These are phyloP conservation scores for Eulemur macaco DNA, from an alignment of 2,113 vertebrate species.

Conservation along the genomic window DNA sequence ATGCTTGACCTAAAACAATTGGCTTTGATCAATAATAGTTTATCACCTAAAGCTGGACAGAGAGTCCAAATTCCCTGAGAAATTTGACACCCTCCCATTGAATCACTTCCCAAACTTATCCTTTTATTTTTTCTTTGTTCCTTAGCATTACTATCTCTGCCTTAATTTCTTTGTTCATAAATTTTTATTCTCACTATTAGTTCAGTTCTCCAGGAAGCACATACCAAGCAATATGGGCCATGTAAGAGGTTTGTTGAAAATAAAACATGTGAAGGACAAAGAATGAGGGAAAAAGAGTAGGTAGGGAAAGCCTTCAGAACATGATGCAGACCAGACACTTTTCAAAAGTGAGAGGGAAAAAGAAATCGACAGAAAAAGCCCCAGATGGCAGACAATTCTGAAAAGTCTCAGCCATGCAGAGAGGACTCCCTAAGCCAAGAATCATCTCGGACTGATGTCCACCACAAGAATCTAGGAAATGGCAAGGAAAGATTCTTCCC, in stretches of 20 bases:
- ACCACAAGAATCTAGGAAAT: not conserved
- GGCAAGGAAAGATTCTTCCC: not conserved
- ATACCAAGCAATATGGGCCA: not conserved
- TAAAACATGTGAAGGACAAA: not conserved
- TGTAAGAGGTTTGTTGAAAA: not conserved
- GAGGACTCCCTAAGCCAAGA: not conserved
- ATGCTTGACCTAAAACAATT: not conserved
- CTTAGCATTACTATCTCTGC: not conserved
- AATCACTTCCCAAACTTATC: not conserved
- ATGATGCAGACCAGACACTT: not conserved
- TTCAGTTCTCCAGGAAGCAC: not conserved
- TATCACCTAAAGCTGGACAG: not conserved
- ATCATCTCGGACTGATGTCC: not conserved
- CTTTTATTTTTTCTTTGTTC: not conserved
- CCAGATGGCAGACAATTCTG: not conserved
- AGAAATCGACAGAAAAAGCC: not conserved
- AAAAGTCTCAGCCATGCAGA: not conserved
- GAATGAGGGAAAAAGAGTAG: not conserved
- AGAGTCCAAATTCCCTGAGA: not conserved
- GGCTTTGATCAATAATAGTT: not conserved
- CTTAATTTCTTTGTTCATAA: not conserved
- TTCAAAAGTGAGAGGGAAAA: not conserved
- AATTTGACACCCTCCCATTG: not conserved
- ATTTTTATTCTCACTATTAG: not conserved
- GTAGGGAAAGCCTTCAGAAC: not conserved